Conservation (phyloP, 2,113 vertebrate genomes). For the Mus spicilegus region DNA sequence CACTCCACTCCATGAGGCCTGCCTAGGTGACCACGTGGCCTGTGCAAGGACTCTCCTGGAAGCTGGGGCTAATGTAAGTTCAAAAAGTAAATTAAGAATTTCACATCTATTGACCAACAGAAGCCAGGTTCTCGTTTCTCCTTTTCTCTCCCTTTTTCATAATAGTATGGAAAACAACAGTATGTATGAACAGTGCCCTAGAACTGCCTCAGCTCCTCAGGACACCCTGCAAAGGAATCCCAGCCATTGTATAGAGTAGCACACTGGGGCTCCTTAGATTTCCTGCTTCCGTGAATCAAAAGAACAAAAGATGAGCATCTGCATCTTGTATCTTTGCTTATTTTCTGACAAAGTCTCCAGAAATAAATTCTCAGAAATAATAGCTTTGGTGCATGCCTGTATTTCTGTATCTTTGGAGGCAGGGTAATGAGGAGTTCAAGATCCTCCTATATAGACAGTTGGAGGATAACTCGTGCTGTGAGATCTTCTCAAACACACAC, state of each 20-base stretch:
- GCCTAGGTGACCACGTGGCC: constrained; percentile 93
- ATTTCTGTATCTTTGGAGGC: not conserved
- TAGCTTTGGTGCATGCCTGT: not conserved
- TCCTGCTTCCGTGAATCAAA: not conserved
- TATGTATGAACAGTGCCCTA: not conserved
- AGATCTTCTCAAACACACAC: not conserved
- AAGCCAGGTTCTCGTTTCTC: not conserved
- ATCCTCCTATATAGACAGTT: not conserved
- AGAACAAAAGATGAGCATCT: not conserved
- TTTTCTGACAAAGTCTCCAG: constrained; percentile 10
- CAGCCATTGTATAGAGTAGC: not conserved
- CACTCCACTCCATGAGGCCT: constrained; percentile 96
- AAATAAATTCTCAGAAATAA: constrained; percentile 18
- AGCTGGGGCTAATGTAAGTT: constrained; percentile 96
- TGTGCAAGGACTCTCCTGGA: constrained; percentile 95
- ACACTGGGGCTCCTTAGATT: not conserved
- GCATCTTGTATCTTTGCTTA: not conserved
- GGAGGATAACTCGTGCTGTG: not conserved
- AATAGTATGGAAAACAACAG: not conserved
- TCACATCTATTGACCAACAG: not conserved
- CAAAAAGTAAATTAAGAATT: not conserved
- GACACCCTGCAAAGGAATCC: not conserved
- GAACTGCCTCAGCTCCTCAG: not conserved
- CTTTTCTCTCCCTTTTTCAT: not conserved
- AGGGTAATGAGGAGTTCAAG: not conserved